Evolutionary conservation across 2,888 invertebrate genomes (phyloP), one percentile per base, ranked within the genome.

Genomic region (Hypolimnas misippus): DNA sequence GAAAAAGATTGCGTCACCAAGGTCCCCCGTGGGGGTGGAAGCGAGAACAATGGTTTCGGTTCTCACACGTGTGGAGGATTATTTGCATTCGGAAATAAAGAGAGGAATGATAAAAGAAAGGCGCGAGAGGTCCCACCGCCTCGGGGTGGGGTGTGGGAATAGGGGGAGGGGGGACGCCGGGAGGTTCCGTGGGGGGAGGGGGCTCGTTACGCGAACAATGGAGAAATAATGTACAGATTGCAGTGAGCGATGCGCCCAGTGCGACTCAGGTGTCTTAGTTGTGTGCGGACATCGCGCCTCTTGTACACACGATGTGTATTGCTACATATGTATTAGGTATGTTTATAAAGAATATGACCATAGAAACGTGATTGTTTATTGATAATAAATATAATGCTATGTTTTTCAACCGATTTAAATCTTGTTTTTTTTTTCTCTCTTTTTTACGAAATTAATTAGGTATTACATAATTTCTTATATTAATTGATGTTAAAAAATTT

Each of bases 1-100:
- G 89, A 86, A 89, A 88, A 88, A 89, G 89, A 91, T 91, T 88
- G 90, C 89, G 90, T 91, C 91, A 89, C 89, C 89, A 89, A 90
- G 88, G 89, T 89, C 87, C 87, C 87, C 86, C 80, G 81, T 79
- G 87, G 83, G 79, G 78, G 81, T 79, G 87, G 83, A 83, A 87
- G 89, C 86, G 89, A 89, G 91, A 92, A 92, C 92, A 92, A 92
- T 92, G 92, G 92, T 92, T 92, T 92, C 91, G 91, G 92, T 92
- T 92, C 92, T 92, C 92, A 92, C 92, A 92, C 92, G 92, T 92
- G 92, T 91, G 92, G 92, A 92, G 92, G 92, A 92, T 92, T 92
- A 92, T 92, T 92, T 92, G 92, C 92, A 92, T 92, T 92, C 92
- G 92, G 92, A 92, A 91, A 92, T 91, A 91, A 92, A 91, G 89